Evolutionary conservation across 1,140 invertebrate genomes (phyloP).

Genomic region (Drosophila biarmipes): DNA sequence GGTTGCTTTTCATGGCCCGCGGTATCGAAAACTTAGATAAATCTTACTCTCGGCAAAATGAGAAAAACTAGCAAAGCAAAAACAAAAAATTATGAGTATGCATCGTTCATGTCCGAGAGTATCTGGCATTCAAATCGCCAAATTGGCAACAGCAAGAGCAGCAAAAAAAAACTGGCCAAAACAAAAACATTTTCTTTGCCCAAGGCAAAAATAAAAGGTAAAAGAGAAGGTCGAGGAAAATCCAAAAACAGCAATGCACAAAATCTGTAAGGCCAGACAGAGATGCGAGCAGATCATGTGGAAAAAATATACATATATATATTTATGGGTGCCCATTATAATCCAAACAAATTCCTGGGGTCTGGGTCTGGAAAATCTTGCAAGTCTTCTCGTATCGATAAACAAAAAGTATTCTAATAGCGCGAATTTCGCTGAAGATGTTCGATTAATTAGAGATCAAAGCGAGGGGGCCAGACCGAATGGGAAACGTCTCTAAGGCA

Average conservation of each 20-base stretch:
- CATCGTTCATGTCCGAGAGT: slow-evolving; percentile 61
- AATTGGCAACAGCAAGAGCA: slow-evolving; percentile 48
- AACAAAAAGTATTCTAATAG: slow-evolving; percentile 19
- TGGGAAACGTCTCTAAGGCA: slow-evolving; percentile 2
- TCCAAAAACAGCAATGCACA: slow-evolving; percentile 13
- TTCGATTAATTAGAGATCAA: slow-evolving; percentile 14
- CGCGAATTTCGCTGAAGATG: slow-evolving; percentile 17
- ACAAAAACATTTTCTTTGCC: slow-evolving; percentile 50
- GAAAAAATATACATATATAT: background rate
- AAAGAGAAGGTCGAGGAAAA: slow-evolving; percentile 53
- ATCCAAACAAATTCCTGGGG: slow-evolving; percentile 15
- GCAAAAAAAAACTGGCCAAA: slow-evolving; percentile 18
- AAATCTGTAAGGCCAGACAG: slow-evolving; percentile 4
- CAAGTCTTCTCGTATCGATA: slow-evolving; percentile 23
- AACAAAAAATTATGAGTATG: slow-evolving; percentile 55
- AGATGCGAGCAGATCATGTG: slow-evolving; percentile 26
- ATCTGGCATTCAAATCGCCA: slow-evolving; percentile 70
- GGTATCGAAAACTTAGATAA: slow-evolving; percentile 60
- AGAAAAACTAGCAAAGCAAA: slow-evolving; percentile 13
- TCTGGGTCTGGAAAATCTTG: slow-evolving; percentile 20
- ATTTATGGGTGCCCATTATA: background rate
- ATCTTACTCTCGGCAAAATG: slow-evolving; percentile 46
- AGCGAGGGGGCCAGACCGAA: background rate
- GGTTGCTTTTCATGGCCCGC: slow-evolving; percentile 49
- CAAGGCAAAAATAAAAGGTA: slow-evolving; percentile 25